A percentile compares a stretch with the other conserved stretches of the same genome.
phyloP scores from a whole-genome alignment of 2,113 vertebrate species.

The Nyctereutes procyonoides region DNA sequence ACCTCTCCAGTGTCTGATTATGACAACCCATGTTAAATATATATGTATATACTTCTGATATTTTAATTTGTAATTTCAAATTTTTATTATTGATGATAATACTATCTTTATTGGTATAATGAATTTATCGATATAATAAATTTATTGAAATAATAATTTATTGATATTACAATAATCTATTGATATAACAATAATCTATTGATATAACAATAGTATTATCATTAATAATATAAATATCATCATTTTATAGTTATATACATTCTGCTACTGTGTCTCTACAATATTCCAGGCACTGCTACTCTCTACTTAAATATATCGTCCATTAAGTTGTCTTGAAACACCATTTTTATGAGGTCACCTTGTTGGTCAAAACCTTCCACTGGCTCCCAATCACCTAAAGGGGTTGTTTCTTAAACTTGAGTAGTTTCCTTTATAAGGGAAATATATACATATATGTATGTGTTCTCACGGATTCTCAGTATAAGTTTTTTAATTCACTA shows the following conservation, averaged over 20 bases:
- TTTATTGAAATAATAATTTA: neutral
- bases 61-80: neutral
- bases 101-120: too few relatives aligned
- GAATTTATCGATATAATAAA: too few relatives aligned
- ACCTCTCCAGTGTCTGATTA: neutral
- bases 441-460: neutral
- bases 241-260: neutral
- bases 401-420: neutral
- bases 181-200: neutral
- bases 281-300: neutral
- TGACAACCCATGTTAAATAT: neutral
- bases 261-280: neutral
- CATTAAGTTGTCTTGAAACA: neutral
- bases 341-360: neutral
- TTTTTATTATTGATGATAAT: neutral
- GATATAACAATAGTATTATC: neutral
- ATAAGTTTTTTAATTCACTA: slow-evolving; percentile 67
- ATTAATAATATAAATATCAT: neutral
- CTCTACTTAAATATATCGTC: neutral
- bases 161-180: neutral
- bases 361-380: neutral
- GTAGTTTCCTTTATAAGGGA: neutral
- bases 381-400: neutral
- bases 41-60: neutral
- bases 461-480: slow-evolving; percentile 21